phyloP scores from a whole-genome alignment of 2,888 invertebrate genomes.

The Erebia aethiops region DNA sequence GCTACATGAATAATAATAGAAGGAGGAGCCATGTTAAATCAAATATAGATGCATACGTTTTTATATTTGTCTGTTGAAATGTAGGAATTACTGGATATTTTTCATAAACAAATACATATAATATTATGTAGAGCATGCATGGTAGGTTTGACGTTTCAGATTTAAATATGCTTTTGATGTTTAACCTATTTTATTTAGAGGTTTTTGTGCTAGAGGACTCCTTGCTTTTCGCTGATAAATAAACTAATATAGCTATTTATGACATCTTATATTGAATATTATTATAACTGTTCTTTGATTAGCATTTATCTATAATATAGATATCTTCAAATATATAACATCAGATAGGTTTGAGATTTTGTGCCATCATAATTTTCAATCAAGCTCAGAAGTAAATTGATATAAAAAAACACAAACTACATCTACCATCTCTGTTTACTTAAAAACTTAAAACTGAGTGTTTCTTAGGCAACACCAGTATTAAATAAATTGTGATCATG shows the following conservation, averaged over 20 bases:
- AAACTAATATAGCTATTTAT: conserved; percentile 55
- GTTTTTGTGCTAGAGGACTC: conserved; percentile 49
- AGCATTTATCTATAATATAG: conserved; percentile 34
- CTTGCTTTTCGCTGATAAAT: conserved; percentile 54
- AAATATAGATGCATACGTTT: conserved; percentile 44
- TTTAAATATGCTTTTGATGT: conserved; percentile 64
- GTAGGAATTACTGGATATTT: conserved; percentile 51
- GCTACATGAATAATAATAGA: conserved; percentile 29
- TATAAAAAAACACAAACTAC: neutral
- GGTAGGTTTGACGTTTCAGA: conserved; percentile 52
- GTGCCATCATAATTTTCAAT: neutral
- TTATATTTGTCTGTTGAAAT: conserved; percentile 48
- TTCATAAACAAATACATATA: conserved; percentile 52
- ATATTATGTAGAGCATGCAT: conserved; percentile 53
- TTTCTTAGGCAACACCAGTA: neutral
- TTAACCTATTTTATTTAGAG: conserved; percentile 52
- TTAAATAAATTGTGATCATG: neutral
- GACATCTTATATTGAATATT: conserved; percentile 23
- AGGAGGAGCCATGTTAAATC: conserved; percentile 36
- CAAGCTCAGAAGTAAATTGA: neutral
- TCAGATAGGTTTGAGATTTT: neutral
- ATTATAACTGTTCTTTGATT: conserved; percentile 56
- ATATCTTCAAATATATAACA: neutral
- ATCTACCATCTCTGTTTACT: neutral
- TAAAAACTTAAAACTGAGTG: neutral